A percentile compares a stretch with the other conserved stretches of the same genome.
These are phyloP conservation scores for Gasteruption jaculator DNA, from an alignment of 2,888 invertebrate genomes.

Conservation along the genomic window DNA sequence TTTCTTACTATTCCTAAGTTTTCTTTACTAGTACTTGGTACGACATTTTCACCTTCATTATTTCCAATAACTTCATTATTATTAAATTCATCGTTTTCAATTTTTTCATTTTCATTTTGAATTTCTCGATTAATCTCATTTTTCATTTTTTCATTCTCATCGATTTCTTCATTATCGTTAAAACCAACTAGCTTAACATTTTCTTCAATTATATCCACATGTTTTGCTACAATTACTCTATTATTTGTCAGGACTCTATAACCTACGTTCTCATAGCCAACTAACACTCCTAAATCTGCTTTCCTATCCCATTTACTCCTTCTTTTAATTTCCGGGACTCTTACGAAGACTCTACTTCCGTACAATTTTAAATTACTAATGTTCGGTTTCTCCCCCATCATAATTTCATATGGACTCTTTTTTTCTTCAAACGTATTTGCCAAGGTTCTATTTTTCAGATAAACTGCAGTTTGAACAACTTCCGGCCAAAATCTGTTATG, in stretches of 20 bases:
- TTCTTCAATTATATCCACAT: conserved; percentile 14
- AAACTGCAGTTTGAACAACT: conserved; percentile 4
- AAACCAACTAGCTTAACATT: conserved; percentile 8
- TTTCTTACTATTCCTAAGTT: neutral
- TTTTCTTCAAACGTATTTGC: conserved; percentile 4
- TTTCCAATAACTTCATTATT: neutral
- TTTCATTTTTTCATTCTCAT: conserved; percentile 7
- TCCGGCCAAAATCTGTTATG: conserved; percentile 2
- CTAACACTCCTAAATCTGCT: conserved; percentile 12
- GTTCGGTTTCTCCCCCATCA: conserved; percentile 14
- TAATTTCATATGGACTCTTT: conserved; percentile 16
- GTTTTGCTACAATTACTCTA: conserved; percentile 11
- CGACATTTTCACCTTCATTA: neutral
- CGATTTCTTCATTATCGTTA: neutral
- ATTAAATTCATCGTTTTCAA: no score
- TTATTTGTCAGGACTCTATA: conserved; percentile 9
- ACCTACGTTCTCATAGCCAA: conserved; percentile 10
- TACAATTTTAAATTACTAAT: conserved; percentile 12
- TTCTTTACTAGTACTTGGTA: no score
- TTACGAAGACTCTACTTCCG: conserved; percentile 15
- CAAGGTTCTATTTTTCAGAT: conserved; percentile 8
- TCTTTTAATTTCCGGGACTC: conserved; percentile 14
- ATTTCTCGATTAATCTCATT: no score
- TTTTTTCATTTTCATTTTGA: no score
- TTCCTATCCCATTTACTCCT: conserved; percentile 16